Base-by-base conservation (phyloP, 1,140 invertebrate species). In the Portunus trituberculatus region DNA sequence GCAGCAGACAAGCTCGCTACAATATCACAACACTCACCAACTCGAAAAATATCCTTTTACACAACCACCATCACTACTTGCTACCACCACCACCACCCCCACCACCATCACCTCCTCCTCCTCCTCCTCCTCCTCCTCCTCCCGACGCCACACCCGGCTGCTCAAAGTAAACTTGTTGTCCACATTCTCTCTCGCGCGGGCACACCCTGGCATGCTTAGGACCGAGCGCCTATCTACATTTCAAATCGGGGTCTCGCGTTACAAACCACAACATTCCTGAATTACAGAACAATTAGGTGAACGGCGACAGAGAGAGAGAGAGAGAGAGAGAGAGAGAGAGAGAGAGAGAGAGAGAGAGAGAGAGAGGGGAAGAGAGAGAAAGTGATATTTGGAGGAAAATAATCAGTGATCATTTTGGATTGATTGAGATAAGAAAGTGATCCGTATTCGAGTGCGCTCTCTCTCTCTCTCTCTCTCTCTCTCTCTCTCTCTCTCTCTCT, bases 101-200 rank as follows among this genome's bases (percentile, higher is more conserved):
- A 8, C 31, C 59, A 31, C 28, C 87, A 48, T 3, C 87, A 4
- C 52, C 52, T 14, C 52, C 52, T 14, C 52, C 10, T 14, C 52
- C 52, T 14, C 52, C 52, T 14, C 52, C 52, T 14, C 52, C 52
- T 14, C 52, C 59, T 12, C 31, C 59, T 67, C 29, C 87, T 89
- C 25, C 87, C 14, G 45, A 67, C 59, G 45, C 39, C 91, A 46
- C 87, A 59, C 52, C 45, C 93, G 12, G 48, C 4, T 25, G 59
- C 93, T 88, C 87, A 88, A 94, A 94, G 93, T 94, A 94, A 94
- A 94, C 93, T 88, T 89, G 93, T 94, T 94, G 89, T 94, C 93
- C 86, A 32, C 84, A 67, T 52, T 59, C 93, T 76, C 87, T 32
- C 86, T 76, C 90, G 31, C 14, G 39, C 93, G 31, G 32, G 31